Evolutionary conservation across 2,113 vertebrate genomes (phyloP).

Genomic region (Herpetotheres cachinnans): DNA sequence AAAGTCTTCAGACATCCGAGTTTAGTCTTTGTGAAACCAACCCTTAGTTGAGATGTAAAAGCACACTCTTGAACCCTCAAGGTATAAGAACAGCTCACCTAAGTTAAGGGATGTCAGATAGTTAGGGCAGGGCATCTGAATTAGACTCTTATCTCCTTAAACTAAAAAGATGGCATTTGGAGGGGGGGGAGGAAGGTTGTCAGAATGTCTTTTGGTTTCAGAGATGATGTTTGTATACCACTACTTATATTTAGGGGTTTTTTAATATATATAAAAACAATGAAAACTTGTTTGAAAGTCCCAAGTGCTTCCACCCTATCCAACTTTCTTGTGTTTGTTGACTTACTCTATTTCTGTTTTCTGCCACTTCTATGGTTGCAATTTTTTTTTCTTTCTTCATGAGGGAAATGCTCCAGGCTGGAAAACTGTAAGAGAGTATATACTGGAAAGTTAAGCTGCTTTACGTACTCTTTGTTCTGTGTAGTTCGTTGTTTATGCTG

Average conservation of each 20-base stretch:
- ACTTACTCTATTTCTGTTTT: not conserved
- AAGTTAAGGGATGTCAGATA: not conserved
- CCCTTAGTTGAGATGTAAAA: not conserved
- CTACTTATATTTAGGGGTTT: not conserved
- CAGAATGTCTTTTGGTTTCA: not conserved
- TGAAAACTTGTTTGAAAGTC: not conserved
- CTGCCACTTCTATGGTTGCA: not conserved
- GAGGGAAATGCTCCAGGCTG: not conserved
- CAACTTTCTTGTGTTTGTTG: not conserved
- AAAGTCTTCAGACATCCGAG: not conserved
- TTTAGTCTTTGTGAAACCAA: not conserved
- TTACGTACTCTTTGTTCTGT: rapidly evolving
- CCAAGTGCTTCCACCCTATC: not conserved
- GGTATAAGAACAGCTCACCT: not conserved
- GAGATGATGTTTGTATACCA: not conserved
- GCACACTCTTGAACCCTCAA: not conserved
- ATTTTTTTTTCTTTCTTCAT: not conserved
- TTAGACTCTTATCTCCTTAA: not conserved
- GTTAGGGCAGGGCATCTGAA: not conserved
- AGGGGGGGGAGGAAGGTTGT: not conserved
- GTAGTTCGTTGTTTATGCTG: not conserved
- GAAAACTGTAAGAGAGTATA: not conserved
- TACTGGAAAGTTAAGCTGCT: not conserved
- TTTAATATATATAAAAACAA: not conserved
- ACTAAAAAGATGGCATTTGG: not conserved